A percentile compares a stretch with the other conserved stretches of the same genome.
Evolutionary conservation across 2,113 vertebrate species (phyloP).

Genomic region (Sinocyclocheilus rhinocerous): DNA sequence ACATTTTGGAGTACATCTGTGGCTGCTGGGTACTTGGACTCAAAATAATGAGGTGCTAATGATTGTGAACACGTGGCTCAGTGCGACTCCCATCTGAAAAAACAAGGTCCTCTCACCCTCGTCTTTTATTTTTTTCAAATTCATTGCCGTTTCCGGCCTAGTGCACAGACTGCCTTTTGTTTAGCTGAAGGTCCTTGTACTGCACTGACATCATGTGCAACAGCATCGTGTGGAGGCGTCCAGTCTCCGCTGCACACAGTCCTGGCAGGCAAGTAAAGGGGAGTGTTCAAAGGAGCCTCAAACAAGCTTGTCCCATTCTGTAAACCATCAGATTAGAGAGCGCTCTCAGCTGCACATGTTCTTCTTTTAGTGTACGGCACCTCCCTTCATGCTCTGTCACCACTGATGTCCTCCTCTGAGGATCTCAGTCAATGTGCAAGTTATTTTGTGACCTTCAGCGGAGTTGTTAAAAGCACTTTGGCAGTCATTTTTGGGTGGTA

Average conservation of each 20-base stretch:
- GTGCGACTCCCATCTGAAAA: slow-evolving; percentile 58
- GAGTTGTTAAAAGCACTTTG: neutral
- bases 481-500: neutral
- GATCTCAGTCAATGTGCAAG: neutral
- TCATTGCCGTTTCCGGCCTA: slow-evolving; percentile 67
- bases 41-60: slow-evolving; percentile 71
- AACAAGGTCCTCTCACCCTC: slow-evolving; percentile 62
- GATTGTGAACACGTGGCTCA: slow-evolving; percentile 71
- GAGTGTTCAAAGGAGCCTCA: slow-evolving; percentile 47
- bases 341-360: slow-evolving; percentile 37
- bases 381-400: slow-evolving; percentile 25
- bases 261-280: slow-evolving; percentile 63
- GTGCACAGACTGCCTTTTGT: slow-evolving; percentile 80
- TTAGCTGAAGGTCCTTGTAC: slow-evolving; percentile 68
- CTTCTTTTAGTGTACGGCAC: slow-evolving; percentile 34
- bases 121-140: slow-evolving; percentile 46
- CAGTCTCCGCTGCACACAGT: slow-evolving; percentile 71
- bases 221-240: slow-evolving; percentile 66
- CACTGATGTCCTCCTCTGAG: neutral
- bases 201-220: slow-evolving; percentile 74
- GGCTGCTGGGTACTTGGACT: slow-evolving; percentile 49
- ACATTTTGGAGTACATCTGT: slow-evolving; percentile 50
- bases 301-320: slow-evolving; percentile 48
- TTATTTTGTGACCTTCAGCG: neutral
- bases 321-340: slow-evolving; percentile 58